phyloP scores from a whole-genome alignment of 2,797 vertebrate genomes.

The Pygocentrus nattereri region DNA sequence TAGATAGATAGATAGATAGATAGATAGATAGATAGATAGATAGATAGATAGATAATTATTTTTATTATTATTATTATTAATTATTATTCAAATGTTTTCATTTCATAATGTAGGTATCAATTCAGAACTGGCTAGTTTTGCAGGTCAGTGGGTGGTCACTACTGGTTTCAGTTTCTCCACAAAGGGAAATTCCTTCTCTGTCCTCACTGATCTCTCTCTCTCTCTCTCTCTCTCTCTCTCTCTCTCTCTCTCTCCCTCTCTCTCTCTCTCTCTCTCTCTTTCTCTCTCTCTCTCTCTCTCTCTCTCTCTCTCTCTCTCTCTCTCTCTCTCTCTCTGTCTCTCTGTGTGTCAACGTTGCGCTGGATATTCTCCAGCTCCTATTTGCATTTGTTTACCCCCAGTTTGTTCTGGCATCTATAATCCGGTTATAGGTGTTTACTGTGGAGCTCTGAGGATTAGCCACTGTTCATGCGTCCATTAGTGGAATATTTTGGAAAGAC shows the following conservation, averaged over 20 bases:
- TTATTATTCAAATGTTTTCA: too few species aligned
- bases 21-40: too few species aligned
- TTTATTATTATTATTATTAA: too few species aligned
- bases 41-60: too few species aligned
- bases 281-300: too few species aligned
- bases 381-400: conserved; percentile 37
- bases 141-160: background rate
- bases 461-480: background rate
- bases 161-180: background rate
- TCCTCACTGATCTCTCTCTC: background rate
- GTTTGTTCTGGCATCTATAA: conserved; percentile 21
- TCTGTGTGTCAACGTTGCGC: background rate
- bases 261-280: too few species aligned
- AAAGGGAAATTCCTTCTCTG: background rate
- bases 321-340: too few species aligned
- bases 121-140: too few species aligned
- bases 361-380: background rate
- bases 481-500: conserved; percentile 8
- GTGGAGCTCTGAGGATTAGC: conserved; percentile 29
- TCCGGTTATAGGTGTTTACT: conserved; percentile 38
- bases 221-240: too few species aligned
- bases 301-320: too few species aligned
- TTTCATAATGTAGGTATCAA: too few species aligned
- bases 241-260: too few species aligned
- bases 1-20: background rate